Evolutionary conservation across 1,140 invertebrate species (phyloP), one percentile per base, ranked within the genome.

Genomic region (Megalonaias nervosa): DNA sequence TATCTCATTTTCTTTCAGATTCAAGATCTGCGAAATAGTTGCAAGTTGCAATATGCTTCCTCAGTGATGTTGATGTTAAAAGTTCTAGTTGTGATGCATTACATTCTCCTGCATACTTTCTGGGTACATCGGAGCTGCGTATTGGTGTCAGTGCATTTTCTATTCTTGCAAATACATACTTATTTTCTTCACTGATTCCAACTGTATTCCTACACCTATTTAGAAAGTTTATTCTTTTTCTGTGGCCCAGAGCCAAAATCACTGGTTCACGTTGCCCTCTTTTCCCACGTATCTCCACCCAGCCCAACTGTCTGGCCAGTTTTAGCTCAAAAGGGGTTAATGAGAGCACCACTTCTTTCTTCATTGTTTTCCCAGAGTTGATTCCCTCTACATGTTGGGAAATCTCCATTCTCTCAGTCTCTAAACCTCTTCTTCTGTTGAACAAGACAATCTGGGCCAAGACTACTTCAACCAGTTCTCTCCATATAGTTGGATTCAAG

Each of bases 21-120:
- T n/a, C n/a, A 61, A 76, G 31, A 65, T 71, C 71, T 9, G 76
- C 58, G 21, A 80, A 58, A 55, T 80, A 74, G 2, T 61, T 19
- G 11, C 61, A 60, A n/a, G n/a, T n/a, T n/a, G n/a, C n/a, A n/a
- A n/a, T n/a, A 55, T 77, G 79, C 58, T 81, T 81, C 21, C 79
- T 11, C 13, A 74, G 48, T 5, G 26, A 55, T 9, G 64, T 74
- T 17, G 62, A 67, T 66, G 62, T 57, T 19, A 74, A 55, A 11
- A 48, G 26, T 67, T 67, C 26, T 23, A 65, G 72, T 65, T 66
- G 12, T 31, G 38, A 12, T 16, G 64, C n/a, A n/a, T n/a, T n/a
- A n/a, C n/a, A n/a, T n/a, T n/a, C n/a, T n/a, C n/a, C n/a, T n/a
- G n/a, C n/a, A n/a, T n/a, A n/a, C n/a, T n/a, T n/a, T n/a, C n/a